Percentiles rank a stretch among this genome's conserved stretches.
Conservation (phyloP, 1,140 invertebrate genomes). For the Akabosia matsudoensis region DNA sequence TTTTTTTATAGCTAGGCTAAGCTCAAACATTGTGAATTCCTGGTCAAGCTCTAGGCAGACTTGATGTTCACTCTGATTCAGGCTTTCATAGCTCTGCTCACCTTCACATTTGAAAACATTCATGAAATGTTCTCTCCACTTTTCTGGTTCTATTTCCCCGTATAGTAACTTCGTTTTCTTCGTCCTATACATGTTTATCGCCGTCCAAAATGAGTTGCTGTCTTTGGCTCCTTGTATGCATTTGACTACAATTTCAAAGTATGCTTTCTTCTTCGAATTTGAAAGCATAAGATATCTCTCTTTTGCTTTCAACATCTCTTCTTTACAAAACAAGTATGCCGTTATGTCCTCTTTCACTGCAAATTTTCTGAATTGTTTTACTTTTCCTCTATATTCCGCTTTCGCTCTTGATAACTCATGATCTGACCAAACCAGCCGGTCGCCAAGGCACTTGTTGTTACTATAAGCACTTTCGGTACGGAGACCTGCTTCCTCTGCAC, state of each 20-base stretch:
- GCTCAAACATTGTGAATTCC: background rate
- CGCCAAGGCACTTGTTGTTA: background rate
- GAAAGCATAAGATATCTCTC: background rate
- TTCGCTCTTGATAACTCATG: background rate
- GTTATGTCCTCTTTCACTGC: background rate
- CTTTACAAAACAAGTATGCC: background rate
- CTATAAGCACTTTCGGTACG: background rate
- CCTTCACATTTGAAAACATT: background rate
- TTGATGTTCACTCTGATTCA: background rate
- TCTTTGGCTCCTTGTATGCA: background rate
- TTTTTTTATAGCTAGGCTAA: background rate
- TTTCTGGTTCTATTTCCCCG: background rate
- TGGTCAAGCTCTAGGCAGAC: background rate
- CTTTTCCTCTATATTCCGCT: background rate
- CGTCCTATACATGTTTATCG: background rate
- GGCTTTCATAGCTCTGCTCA: background rate
- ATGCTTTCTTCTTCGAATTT: background rate
- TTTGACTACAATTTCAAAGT: background rate
- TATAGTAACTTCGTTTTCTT: background rate
- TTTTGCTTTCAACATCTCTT: background rate
- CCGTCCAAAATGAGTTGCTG: background rate
- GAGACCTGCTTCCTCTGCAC: background rate
- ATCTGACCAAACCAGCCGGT: background rate
- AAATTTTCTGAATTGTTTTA: background rate
- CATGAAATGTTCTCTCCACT: background rate